Base-by-base conservation (phyloP, 2,113 vertebrate species). In the Ammodytes dubius region DNA sequence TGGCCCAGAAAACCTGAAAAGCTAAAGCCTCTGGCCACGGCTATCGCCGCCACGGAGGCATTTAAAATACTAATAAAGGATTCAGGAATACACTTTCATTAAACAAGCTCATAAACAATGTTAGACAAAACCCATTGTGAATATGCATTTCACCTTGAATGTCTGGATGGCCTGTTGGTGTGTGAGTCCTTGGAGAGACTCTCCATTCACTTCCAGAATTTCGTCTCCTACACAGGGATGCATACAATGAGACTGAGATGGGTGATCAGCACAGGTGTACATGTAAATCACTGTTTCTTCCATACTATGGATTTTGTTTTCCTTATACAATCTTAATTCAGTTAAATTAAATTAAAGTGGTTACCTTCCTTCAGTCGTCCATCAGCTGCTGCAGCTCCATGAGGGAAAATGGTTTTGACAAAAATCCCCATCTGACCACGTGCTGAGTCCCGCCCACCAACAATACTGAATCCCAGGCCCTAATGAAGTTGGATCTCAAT, bases 371-470 rank as follows among this genome's bases (percentile, higher is more conserved):
- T 98, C 47, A 99, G 96, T 69, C 98, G 95, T 83, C 98, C 97
- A 57, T 99, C 98, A 65, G 97, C 98, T 45, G 97, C 97, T 0
- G 97, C 98, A 37, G 98, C 97, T 88, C 98, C 98, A 17, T 95
- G 97, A 68, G 96, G 95, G 78, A 99, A 99, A 93, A 99, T 99
- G 1, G 97, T 99, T 93, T 99, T 99, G 86, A 99, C 98, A 71
- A 99, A 99, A 94, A 99, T 99, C 7, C 98, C 98, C 97, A 99
- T 99, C 76, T 97, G 96, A 70, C 98, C 98, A 0, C 98, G 95
- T 57, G 97, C 96, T 77, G 98, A 99, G 94, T 99, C 98, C 76
- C 98, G 97, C 15, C 98, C 98, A 64, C 98, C 98, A 64, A 99
- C 98, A 76, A 99, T 98, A 83, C 98, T 99, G 92, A 99, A 99